Base-by-base conservation (phyloP, 2,113 vertebrate species). In the Coreoperca whiteheadi region DNA sequence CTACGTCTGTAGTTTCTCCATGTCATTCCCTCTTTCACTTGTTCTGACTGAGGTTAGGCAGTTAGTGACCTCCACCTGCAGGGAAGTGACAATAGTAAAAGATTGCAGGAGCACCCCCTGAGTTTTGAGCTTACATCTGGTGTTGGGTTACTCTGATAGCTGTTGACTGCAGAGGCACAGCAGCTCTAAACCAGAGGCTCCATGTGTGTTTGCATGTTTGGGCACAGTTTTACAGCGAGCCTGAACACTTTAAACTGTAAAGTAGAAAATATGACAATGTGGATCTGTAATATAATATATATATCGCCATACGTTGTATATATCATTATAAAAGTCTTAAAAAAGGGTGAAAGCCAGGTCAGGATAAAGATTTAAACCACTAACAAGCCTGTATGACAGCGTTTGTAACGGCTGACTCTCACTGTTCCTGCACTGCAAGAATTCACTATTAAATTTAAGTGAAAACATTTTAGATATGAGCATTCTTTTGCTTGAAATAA, bases 21-120 rank as follows among this genome's bases (percentile, higher is more conserved):
- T 6, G 43, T 78, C 48, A 8, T 41, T 74, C 53, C 18, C 4
- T 76, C 63, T 83, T 70, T 69, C 51, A 25, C 69, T 53, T 50
- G n/a, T 69, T 72, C 77, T 77, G 69, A 50, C 30, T 30, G 69
- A 82, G 82, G 87, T 87, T 85, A 73, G 43, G 57, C 65, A n/a
- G 73, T 73, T 39, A 61, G 67, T 9, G 71, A 86, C 78, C 82
- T 85, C 53, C 65, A 70, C 85, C 84, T 79, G n/a, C 68, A 53
- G 74, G 64, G 83, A 83, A 54, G 79, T 84, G 83, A 87, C 82
- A 74, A 90, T 64, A 84, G 77, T 76, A 72, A 85, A 85, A 83
- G 79, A 90, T 82, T 87, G 82, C 66, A 57, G 57, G n/a, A 81
- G 74, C 39, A 41, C 59, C 84, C 60, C 63, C 21, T 51, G 51